Evolutionary conservation across 37 sponge, comb jelly and placozoan species (phyloP).

Genomic region (Halichondria panicea): DNA sequence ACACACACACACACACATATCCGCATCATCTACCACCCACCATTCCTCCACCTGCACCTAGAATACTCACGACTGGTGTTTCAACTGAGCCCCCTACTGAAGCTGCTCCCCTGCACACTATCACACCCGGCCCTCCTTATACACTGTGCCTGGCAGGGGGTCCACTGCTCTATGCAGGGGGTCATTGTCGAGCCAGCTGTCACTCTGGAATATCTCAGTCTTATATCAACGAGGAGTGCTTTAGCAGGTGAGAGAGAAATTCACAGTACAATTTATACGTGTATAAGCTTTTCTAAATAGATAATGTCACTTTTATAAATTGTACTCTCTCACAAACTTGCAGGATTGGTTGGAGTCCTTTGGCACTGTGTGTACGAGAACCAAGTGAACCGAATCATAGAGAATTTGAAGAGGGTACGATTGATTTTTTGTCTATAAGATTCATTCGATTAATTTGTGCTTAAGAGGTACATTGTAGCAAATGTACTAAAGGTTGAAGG

Average conservation of each 20-base stretch:
- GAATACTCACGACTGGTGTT: background rate
- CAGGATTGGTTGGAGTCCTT: slow-evolving; percentile 27
- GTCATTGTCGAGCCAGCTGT: slow-evolving; percentile 1
- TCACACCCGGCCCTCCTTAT: slow-evolving; percentile 14
- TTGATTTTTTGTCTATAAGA: too few relatives aligned
- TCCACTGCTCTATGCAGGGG: background rate
- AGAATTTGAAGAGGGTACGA: slow-evolving; percentile 23
- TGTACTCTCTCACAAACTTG: background rate
- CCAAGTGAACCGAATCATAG: slow-evolving; percentile 4
- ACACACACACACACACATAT: too few relatives aligned
- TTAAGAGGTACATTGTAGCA: too few relatives aligned
- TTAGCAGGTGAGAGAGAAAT: background rate
- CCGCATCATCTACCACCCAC: too few relatives aligned
- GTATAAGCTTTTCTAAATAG: background rate
- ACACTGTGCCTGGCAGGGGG: slow-evolving; percentile 51
- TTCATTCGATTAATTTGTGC: too few relatives aligned
- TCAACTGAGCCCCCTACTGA: slow-evolving; percentile 26
- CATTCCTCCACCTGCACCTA: background rate
- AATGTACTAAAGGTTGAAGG: too few relatives aligned
- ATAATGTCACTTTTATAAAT: background rate
- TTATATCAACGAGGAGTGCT: background rate
- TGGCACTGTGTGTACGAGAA: slow-evolving; percentile 34
- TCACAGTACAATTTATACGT: background rate
- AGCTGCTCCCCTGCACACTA: slow-evolving; percentile 24
- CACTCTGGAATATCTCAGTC: background rate